Evolutionary conservation across 2,113 vertebrate species (phyloP).

Genomic region (Morphnarchus princeps): DNA sequence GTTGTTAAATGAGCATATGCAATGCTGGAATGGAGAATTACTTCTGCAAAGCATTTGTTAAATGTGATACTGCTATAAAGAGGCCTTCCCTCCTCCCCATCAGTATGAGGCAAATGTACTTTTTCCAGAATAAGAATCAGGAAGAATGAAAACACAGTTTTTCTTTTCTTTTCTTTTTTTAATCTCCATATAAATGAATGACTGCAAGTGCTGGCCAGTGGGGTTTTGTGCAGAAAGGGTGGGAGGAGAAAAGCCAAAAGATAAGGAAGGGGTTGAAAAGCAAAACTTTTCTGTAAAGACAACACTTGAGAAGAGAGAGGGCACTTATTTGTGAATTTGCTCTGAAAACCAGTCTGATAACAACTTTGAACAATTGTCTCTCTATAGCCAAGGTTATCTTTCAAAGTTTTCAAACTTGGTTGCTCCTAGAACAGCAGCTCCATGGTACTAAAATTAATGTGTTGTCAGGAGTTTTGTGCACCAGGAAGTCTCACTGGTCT

Average conservation of each 20-base stretch:
- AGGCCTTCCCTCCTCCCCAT: neutral
- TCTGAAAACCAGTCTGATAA: neutral
- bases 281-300: neutral
- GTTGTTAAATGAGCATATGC: neutral
- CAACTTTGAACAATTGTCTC: neutral
- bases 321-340: neutral
- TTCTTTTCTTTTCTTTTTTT: neutral
- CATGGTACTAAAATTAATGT: neutral
- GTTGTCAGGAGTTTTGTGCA: neutral
- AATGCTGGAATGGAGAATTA: neutral
- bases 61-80: neutral
- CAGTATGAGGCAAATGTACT: neutral
- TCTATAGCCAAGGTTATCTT: neutral
- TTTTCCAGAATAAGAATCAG: neutral
- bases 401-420: neutral
- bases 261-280: neutral
- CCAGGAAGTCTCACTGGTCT: neutral
- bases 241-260: neutral
- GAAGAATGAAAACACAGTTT: neutral
- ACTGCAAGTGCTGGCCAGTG: neutral
- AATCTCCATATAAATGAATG: neutral
- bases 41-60: neutral
- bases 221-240: neutral
- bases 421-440: neutral
- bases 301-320: neutral